Evolutionary conservation across 2,113 vertebrate genomes (phyloP).

Genomic region (Pavo muticus): DNA sequence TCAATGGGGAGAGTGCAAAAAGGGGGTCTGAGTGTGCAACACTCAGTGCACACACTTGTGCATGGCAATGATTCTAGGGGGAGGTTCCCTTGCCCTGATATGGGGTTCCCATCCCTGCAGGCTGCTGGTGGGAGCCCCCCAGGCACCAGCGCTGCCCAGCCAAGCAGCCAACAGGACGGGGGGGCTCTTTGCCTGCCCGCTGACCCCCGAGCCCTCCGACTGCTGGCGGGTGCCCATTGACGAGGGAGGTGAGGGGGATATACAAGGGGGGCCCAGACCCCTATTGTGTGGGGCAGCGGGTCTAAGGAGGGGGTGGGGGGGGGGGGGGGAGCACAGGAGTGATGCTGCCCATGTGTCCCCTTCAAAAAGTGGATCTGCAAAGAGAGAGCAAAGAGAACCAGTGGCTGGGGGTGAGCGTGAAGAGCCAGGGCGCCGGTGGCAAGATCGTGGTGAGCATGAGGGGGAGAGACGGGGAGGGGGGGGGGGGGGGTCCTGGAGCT

Average conservation of each 20-base stretch:
- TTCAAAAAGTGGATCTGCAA: constrained; percentile 72
- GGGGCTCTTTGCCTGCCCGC: constrained; percentile 90
- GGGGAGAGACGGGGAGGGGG: background rate
- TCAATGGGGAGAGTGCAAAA: too few relatives aligned
- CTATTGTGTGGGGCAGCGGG: background rate
- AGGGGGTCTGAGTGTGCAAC: background rate
- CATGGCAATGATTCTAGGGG: too few relatives aligned
- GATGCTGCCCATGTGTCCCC: background rate
- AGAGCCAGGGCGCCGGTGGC: constrained; percentile 93
- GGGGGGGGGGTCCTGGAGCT: accelerated
- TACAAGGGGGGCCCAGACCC: background rate
- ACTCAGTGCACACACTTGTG: background rate
- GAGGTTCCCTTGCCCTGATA: background rate
- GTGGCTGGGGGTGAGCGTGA: constrained; percentile 93
- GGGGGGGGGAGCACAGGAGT: background rate
- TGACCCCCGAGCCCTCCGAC: constrained; percentile 86
- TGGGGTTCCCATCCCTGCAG: constrained; percentile 56
- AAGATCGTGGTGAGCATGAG: constrained; percentile 90
- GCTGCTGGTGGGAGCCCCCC: constrained; percentile 92
- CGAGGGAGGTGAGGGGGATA: constrained; percentile 76
- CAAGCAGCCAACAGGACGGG: constrained; percentile 85
- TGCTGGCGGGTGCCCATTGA: constrained; percentile 92
- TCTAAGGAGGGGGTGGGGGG: background rate
- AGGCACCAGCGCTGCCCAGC: constrained; percentile 81
- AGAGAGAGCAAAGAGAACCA: constrained; percentile 96